Base-by-base conservation (phyloP, 2,888 invertebrate genomes). In the Julus scanicus region DNA sequence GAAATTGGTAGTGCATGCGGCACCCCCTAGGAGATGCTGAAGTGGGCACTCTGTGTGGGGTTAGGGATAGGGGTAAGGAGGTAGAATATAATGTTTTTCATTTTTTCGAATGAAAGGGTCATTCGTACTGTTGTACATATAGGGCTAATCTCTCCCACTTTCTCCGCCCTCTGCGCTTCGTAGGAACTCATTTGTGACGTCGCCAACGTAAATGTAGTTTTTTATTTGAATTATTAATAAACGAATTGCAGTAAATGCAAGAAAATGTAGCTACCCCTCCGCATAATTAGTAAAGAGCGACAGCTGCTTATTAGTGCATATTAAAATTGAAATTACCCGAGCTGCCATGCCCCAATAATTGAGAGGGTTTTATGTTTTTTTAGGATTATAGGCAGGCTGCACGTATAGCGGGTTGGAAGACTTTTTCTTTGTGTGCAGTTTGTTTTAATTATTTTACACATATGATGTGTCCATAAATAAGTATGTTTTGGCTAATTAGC, bases 271-370 rank as follows among this genome's bases (percentile, higher is more conserved):
- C 63, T 63, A 63, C 63, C 63, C 63, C 63, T 63, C 63, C 63
- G 63, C 63, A 17, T 63, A 63, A 63, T 63, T 63, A 63, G 63
- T 20, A 63, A 63, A 63, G 63, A 63, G 63, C 63, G 63, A 63
- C 63, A 63, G 63, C n/a, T 63, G 63, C 63, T 63, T 63, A 63
- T 63, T 63, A 63, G 63, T 63, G 63, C 63, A 63, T 63, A 63
- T 63, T 63, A 63, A 63, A 63, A 63, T 63, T 63, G 63, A 63
- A 63, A 63, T 63, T 63, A 63, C 63, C 63, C 63, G 63, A 63
- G 63, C 63, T 63, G 63, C 63, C 20, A 63, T 63, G 63, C 63
- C 63, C 63, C 20, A 63, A 63, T 63, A 20, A 63, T 63, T 63
- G 63, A 63, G 63, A 63, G 20, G 63, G 63, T n/a, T 20, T 63